Evolutionary conservation across 2,797 vertebrate species (phyloP), one percentile per base, ranked within the genome.

Genomic region (Natrix natrix): DNA sequence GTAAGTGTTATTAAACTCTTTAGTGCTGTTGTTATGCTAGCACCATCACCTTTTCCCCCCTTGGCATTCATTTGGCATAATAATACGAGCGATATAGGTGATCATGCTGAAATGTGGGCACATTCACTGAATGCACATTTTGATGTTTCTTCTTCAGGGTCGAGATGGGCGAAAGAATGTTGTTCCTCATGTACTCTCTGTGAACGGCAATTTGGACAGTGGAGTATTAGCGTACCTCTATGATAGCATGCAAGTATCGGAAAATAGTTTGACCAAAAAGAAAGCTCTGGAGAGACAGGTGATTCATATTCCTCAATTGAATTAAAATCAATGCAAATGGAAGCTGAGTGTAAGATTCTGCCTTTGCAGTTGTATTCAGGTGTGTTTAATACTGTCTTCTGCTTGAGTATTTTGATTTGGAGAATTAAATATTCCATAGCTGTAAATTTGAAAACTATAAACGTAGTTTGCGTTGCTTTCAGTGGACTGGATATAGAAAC

Each of bases 241-340:
- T 91, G 99, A 99, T 97, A 98, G 99, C 16, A 95, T 99, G 26
- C 99, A 99, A 96, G 96, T 98, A 55, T 94, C 97, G 63, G 98
- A 98, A 94, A 98, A 97, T 95, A 96, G 96, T 22, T 94, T 97
- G 88, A 86, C 94, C 63, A 97, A 95, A 98, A 98, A 96, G 97
- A 98, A 97, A 92, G 97, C 96, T 92, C 94, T 97, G 69, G 98
- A 98, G 93, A 98, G 98, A 97, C 98, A 98, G 98, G 99, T 99
- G 95, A 95, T 43, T 0, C 91, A 91, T 5, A 88, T 66, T 94
- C 43, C 20, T 48, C 24, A 83, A 24, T 48, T 22, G 32, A 83
- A 48, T 91, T 89, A 59, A 83, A 37, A 37, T 83, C 57, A n/a
- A 37, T 55, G 90, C 63, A 24, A 55, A 2, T 92, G n/a, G 93